A percentile compares a stretch with the other conserved stretches of the same genome.
These are phyloP conservation scores for Lypha dubia DNA, from an alignment of 2,888 invertebrate genomes.

Conservation along the genomic window DNA sequence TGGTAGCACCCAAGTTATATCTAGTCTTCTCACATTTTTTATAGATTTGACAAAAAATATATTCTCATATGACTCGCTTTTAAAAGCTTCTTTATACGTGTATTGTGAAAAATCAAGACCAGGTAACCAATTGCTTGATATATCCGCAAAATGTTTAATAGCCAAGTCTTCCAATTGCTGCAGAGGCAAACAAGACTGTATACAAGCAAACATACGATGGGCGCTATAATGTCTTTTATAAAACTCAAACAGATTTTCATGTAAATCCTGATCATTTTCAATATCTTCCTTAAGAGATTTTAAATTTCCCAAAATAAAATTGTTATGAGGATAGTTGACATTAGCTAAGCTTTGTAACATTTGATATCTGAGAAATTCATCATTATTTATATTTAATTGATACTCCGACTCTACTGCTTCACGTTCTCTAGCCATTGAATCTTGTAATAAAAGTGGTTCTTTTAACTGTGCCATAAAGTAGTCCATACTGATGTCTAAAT, in stretches of 20 bases:
- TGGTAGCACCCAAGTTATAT: conserved; percentile 82
- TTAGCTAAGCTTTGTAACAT: conserved; percentile 88
- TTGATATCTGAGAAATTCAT: conserved; percentile 90
- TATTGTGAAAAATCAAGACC: conserved; percentile 86
- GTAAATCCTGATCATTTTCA: conserved; percentile 86
- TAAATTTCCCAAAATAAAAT: conserved; percentile 94
- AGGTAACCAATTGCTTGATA: conserved; percentile 87
- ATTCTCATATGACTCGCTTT: conserved; percentile 78
- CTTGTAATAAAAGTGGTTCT: conserved; percentile 91
- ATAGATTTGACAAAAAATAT: conserved; percentile 89
- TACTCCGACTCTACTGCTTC: conserved; percentile 96
- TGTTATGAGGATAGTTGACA: conserved; percentile 87
- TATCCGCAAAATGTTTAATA: conserved; percentile 86
- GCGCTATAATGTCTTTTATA: conserved; percentile 92
- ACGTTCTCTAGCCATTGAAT: conserved; percentile 93
- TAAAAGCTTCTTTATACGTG: conserved; percentile 79
- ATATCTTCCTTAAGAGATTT: conserved; percentile 88
- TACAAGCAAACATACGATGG: conserved; percentile 93
- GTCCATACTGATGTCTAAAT: conserved; percentile 91
- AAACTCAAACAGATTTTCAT: conserved; percentile 89
- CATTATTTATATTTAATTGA: conserved; percentile 90
- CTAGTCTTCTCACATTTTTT: conserved; percentile 88
- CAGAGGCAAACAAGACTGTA: conserved; percentile 86
- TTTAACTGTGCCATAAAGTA: conserved; percentile 94
- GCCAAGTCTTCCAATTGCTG: conserved; percentile 81